Evolutionary conservation across 2,888 invertebrate species (phyloP), one percentile per base, ranked within the genome.

Genomic region (Cataglyphis rosenhaueri): DNA sequence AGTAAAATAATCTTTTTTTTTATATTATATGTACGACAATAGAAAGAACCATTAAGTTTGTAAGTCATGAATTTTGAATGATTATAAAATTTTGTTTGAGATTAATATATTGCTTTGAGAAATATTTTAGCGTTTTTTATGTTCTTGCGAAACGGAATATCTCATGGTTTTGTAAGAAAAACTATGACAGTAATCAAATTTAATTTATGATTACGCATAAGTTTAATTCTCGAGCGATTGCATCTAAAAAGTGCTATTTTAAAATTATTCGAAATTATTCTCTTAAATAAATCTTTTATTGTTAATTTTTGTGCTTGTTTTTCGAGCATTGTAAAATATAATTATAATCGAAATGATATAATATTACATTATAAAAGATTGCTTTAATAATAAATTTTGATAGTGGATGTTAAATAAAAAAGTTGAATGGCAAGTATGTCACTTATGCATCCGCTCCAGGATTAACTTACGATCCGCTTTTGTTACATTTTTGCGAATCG

Each of bases 111-210:
- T 35, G 21, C 10, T 62, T 52, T 29, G 21, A 68, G 10, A 48
- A 21, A 32, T 57, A 66, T 78, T 66, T 79, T 35, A 6, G 35
- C 35, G 21, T 18, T 18, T 61, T 61, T 78, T 68, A 15, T 76
- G 41, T 41, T 66, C 15, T 57, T 78, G 78, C 66, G 70, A 70
- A 79, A 79, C 70, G 70, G 70, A 79, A 70, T 79, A 79, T 70
- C 32, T 59, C 44, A 59, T 68, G 44, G 38, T 44, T 68, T 68
- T 68, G 15, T 78, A 68, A 32, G 25, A 68, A 15, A 66, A 59
- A 21, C 48, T 68, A 44, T 25, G 59, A 79, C 25, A 55, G 61
- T 29, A 82, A 82, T 82, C 76, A 76, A 82, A 82, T 21, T 12
- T 82, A 76, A 68, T 68, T 68, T 79, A 78, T 12, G 59, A 68